Evolutionary conservation across 2,113 vertebrate species (phyloP).

Genomic region (Anser cygnoides): DNA sequence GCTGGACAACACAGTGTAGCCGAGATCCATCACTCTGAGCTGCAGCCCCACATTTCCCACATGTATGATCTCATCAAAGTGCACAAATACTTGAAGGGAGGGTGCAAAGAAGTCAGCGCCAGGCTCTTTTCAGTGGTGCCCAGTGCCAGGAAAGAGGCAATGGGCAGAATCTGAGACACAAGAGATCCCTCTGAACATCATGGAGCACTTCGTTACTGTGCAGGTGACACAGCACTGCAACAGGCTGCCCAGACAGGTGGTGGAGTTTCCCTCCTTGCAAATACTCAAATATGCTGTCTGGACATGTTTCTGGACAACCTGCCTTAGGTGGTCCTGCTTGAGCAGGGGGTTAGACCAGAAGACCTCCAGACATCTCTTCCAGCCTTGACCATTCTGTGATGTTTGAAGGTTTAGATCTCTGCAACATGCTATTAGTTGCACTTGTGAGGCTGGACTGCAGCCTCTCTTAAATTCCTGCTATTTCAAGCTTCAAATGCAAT

Average conservation of each 20-base stretch:
- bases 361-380: background rate
- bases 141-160: no score
- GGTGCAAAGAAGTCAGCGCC: no score
- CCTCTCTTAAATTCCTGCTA: background rate
- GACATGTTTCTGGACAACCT: background rate
- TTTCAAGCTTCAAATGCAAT: background rate
- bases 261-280: background rate
- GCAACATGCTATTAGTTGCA: background rate
- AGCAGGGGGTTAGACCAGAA: background rate
- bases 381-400: background rate
- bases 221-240: background rate
- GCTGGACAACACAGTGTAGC: background rate
- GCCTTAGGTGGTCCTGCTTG: background rate
- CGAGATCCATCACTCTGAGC: background rate
- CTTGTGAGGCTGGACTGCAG: background rate
- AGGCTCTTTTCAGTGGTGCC: no score
- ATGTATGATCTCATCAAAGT: background rate
- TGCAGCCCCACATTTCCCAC: background rate
- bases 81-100: no score
- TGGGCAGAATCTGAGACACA: no score
- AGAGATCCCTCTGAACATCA: no score
- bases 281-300: background rate
- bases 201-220: no score
- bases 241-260: background rate
- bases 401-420: background rate